These are phyloP conservation scores for Irena cyanogastra DNA, from an alignment of 2,113 vertebrate genomes.

Conservation along the genomic window DNA sequence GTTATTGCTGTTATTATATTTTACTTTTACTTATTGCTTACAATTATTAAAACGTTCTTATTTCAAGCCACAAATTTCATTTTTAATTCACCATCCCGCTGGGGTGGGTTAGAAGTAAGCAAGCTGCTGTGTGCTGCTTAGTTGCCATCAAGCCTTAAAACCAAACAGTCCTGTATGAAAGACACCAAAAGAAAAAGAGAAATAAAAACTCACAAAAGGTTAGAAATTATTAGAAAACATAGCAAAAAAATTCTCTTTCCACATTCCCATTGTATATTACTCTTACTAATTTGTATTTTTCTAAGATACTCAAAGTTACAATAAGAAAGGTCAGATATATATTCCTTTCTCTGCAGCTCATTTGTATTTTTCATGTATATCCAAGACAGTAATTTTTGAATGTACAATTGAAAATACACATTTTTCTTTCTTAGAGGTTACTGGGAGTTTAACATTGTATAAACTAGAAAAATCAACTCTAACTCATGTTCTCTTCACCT, in stretches of 20 bases:
- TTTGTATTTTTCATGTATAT: neutral
- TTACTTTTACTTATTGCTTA: neutral
- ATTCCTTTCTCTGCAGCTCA: neutral
- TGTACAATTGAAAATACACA: neutral
- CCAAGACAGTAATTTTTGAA: neutral
- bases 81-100: neutral
- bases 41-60: neutral
- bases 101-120: neutral
- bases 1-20: neutral
- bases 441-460: constrained; percentile 6
- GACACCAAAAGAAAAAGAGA: neutral
- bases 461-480: neutral
- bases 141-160: neutral
- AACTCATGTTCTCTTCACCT: constrained; percentile 30
- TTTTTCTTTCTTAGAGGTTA: constrained; percentile 30
- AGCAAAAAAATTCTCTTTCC: neutral
- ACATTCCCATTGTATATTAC: neutral
- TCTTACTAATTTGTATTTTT: neutral
- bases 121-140: neutral
- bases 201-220: neutral
- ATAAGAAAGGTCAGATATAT: neutral
- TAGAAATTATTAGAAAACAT: neutral
- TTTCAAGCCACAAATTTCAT: neutral
- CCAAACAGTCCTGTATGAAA: neutral
- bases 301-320: neutral